Base-by-base conservation (phyloP, 2,888 invertebrate genomes). In the Diplolepis rosae region DNA sequence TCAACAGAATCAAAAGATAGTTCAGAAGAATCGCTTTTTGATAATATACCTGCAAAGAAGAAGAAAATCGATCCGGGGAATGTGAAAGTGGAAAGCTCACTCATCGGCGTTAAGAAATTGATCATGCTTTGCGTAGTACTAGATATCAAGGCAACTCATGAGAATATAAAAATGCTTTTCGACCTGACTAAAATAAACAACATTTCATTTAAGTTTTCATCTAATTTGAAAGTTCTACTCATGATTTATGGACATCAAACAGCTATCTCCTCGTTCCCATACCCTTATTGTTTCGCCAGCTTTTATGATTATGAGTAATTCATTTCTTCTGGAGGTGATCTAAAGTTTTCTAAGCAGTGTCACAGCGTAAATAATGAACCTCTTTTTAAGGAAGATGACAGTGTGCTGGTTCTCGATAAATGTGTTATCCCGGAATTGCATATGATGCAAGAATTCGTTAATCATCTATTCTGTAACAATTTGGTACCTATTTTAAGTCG, bases 401-500 rank as follows among this genome's bases (percentile, higher is more conserved):
- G 22, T 48, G 48, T 48, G 48, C 15, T 48, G 22, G 48, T 48
- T 48, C 48, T 48, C 13, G 48, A 48, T 48, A 48, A 48, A 48
- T 48, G 48, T 11, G 4, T 48, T 22, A 22, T 48, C 48, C 48
- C 48, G 22, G 51, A 51, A 51, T 4, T 51, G 51, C 51, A 51
- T 51, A 18, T 51, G 9, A 28, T 69, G 30, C 51, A 68, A 32
- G 72, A 52, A 13, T 68, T 65, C 50, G 68, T 72, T 5, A 72
- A 72, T 15, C 69, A 69, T 56, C 0, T 69, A 15, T 69, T 72
- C 28, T 69, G 69, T 54, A 22, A 54, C n/a, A 18, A 18, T 51
- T 51, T 51, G 51, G 51, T 51, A 18, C 51, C 51, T 18, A 15
- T 51, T 11, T 5, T 52, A 6, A 27, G 52, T 52, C 24, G 52